A percentile compares a stretch with the other conserved stretches of the same genome.
Evolutionary conservation across 2,113 vertebrate genomes (phyloP).

Genomic region (Pygoscelis adeliae): DNA sequence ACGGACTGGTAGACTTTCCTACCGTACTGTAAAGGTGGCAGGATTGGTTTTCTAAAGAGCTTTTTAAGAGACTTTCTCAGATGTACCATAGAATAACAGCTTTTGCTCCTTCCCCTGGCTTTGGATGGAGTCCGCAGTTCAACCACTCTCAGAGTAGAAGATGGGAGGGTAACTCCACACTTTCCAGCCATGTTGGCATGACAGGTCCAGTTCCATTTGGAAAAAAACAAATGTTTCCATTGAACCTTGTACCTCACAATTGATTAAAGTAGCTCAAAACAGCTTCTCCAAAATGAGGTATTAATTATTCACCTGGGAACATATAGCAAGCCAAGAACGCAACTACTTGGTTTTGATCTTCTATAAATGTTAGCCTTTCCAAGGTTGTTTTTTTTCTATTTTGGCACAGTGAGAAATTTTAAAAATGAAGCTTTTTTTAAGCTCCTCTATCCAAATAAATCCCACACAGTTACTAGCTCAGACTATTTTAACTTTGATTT

Average conservation of each 20-base stretch:
- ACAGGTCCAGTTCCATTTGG: not conserved
- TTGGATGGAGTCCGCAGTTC: not conserved
- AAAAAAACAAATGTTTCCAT: not conserved
- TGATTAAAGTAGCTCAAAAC: not conserved
- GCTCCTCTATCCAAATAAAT: not conserved
- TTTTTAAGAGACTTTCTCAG: not conserved
- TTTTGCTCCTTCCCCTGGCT: not conserved
- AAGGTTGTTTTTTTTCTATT: not conserved
- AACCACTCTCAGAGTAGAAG: fast-evolving
- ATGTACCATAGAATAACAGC: not conserved
- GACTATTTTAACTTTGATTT: not conserved
- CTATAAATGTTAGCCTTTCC: not conserved
- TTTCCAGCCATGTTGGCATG: not conserved
- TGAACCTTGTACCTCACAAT: not conserved
- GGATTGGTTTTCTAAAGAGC: not conserved
- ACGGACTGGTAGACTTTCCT: not conserved
- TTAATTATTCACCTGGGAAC: not conserved
- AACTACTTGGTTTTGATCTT: not conserved
- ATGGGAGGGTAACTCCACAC: not conserved
- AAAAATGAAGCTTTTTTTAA: not conserved
- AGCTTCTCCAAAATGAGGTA: not conserved
- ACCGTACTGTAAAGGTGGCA: fast-evolving
- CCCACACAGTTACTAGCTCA: not conserved
- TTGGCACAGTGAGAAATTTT: not conserved
- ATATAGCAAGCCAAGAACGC: not conserved